Evolutionary conservation across 2,113 vertebrate species (phyloP), one percentile per base, ranked within the genome.

Genomic region (Phalacrocorax carbo): DNA sequence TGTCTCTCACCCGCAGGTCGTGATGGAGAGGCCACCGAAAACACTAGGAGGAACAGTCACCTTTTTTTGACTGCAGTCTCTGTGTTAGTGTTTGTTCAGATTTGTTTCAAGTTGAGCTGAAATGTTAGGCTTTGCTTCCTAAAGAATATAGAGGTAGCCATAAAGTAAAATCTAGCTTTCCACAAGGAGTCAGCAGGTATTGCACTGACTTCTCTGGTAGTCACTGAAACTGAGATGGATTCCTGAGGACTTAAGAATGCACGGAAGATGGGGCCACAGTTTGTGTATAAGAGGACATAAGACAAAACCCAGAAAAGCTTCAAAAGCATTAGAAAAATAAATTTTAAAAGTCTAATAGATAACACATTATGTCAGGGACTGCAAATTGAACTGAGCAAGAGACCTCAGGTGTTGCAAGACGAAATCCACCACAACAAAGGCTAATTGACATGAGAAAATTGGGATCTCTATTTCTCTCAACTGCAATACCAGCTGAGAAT

Each of bases 231-330:
- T 7, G n/a, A 55, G 48, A 27, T 65, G 0, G 3, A 0, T 71
- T 69, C 17, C n/a, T 1, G 1, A 65, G 49, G 15, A 64, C 42
- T 55, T 38, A 3, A 29, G 55, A 44, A 6, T 9, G 14, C 17
- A 1, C 0, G 1, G 19, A 51, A 25, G 18, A 5, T 29, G 26
- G 13, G 32, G n/a, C 15, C 3, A 1, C 9, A 4, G 18, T 46
- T 69, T 9, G 19, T 19, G 18, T 46, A 1, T 60, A 52, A 76
- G 38, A 72, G 18, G 46, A 19, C 10, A 1, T 25, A 22, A 75
- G 80, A 21, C 16, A 86, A 82, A 57, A 34, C 9, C 34, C 15
- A 21, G 27, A 42, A 51, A 76, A n/a, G 9, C 22, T 86, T 68
- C 32, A 29, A 42, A 90, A 66, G 27, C 18, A 32, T 38, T 75